Evolutionary conservation across 2,888 invertebrate species (phyloP).

Genomic region (Ormyrus thymus): DNA sequence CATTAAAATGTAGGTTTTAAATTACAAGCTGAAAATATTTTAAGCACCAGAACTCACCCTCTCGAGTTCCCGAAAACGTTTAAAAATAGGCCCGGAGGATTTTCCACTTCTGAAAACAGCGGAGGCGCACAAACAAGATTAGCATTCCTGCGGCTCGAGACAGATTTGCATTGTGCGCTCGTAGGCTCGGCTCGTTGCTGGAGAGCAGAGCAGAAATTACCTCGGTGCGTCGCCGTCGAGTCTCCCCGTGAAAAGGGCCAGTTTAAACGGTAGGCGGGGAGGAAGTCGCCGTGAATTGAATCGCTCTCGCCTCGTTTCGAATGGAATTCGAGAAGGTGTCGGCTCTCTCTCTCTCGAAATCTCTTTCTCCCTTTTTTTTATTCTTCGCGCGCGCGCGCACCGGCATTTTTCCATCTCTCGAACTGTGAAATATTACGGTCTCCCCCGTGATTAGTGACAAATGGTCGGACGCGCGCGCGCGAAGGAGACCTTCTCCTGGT

Average conservation of each 20-base stretch:
- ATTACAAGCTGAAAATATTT: too few species aligned
- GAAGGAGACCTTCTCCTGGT: slow-evolving; percentile 13
- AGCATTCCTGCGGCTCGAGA: slow-evolving; percentile 2
- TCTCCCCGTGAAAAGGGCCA: slow-evolving; percentile 24
- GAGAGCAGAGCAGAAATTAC: slow-evolving; percentile 51
- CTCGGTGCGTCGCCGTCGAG: slow-evolving; percentile 23
- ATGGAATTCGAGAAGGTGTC: slow-evolving; percentile 56
- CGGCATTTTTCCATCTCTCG: slow-evolving; percentile 48
- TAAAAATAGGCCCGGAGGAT: background rate
- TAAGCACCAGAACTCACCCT: too few species aligned
- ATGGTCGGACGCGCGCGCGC: slow-evolving; percentile 48
- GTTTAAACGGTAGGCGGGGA: slow-evolving; percentile 47
- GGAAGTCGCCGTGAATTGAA: slow-evolving; percentile 60
- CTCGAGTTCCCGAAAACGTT: background rate
- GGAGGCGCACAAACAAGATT: slow-evolving; percentile 37
- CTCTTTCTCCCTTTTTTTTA: slow-evolving; percentile 23
- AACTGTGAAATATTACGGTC: slow-evolving; percentile 60
- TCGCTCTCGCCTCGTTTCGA: slow-evolving; percentile 51
- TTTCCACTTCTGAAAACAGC: background rate
- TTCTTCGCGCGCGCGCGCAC: background rate
- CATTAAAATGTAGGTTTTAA: too few species aligned
- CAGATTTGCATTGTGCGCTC: slow-evolving; percentile 18
- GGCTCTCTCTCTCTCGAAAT: slow-evolving; percentile 9
- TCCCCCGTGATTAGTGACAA: slow-evolving; percentile 60
- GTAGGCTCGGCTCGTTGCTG: background rate